Conservation (phyloP, 2,888 invertebrate species). For the Notocelia uddmanniana region DNA sequence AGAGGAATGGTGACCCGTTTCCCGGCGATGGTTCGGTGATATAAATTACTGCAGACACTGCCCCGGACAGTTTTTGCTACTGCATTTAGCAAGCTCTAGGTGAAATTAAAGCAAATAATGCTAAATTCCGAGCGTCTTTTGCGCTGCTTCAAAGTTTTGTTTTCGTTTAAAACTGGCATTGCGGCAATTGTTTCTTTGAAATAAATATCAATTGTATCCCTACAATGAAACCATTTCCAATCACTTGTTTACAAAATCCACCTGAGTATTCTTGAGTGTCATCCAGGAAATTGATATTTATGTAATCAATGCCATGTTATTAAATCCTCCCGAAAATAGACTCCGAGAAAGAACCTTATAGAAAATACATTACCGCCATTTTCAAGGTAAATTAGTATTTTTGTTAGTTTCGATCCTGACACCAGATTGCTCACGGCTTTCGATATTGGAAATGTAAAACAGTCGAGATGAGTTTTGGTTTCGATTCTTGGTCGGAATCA, state of each 20-base stretch:
- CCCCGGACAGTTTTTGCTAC: conserved; percentile 49
- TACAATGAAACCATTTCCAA: too few species aligned
- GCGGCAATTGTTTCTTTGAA: neutral
- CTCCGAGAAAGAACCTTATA: conserved; percentile 10
- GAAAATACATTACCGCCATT: conserved; percentile 27
- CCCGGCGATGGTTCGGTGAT: conserved; percentile 61
- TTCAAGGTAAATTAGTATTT: conserved; percentile 30
- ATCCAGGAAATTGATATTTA: too few species aligned
- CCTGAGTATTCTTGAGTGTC: too few species aligned
- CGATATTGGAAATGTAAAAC: conserved; percentile 77
- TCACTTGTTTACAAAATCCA: too few species aligned
- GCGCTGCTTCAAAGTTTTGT: neutral
- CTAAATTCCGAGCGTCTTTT: conserved; percentile 10
- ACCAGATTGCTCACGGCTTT: conserved; percentile 63
- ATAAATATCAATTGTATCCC: neutral
- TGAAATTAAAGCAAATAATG: conserved; percentile 35
- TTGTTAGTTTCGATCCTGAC: conserved; percentile 52
- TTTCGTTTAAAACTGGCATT: neutral
- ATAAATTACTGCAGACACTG: conserved; percentile 63
- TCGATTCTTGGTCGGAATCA: conserved; percentile 57
- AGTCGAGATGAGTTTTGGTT: conserved; percentile 72
- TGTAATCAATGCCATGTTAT: conserved; percentile 1
- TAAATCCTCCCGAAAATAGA: conserved; percentile 11
- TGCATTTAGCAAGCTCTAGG: conserved; percentile 47
- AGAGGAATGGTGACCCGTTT: conserved; percentile 66